Base-by-base conservation (phyloP, 2,797 vertebrate genomes). In the Heteromormyrus szaboi region DNA sequence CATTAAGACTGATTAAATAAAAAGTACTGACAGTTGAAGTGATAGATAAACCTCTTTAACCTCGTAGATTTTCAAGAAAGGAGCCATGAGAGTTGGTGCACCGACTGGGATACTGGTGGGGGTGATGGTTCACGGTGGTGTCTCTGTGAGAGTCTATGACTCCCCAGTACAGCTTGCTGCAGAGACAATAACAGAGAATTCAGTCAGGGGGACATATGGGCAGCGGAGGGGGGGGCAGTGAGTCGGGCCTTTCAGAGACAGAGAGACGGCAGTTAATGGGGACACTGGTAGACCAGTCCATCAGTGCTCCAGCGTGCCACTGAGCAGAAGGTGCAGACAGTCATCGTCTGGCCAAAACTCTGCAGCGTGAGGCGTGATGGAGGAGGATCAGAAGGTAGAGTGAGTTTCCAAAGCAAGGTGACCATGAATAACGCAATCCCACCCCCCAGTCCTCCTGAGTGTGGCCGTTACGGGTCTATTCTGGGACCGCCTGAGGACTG, bases 351-450 rank as follows among this genome's bases (percentile, higher is more conserved):
- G 2, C 88, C 90, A 65, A 68, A 83, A 65, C 54, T 17, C 41
- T 65, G 68, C 87, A 68, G 90, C 89, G 87, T 59, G 88, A 86
- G 87, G 81, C 89, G 89, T 85, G 22, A 85, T 8, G 29, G 48
- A 50, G 29, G 51, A 25, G 33, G 46, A 59, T 41, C 25, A n/a
- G 19, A 9, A 53, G 68, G 41, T 54, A 53, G 85, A 37, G 88
- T 46, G 65, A 86, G 86, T 89, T 91, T 89, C 89, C 84, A 84
- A 87, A 86, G 90, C 79, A 90, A 92, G 90, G 90, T 87, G 79
- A 37, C 14, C 85, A 92, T 92, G 91, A 92, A 93, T 93, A 90
- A 92, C 92, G 91, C 91, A 92, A 92, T 85, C 33, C 84, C 17
- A 0, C 7, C 89, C 84, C 72, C 44, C 37, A 11, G 37, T 90